phyloP scores from a whole-genome alignment of 2,888 invertebrate genomes.

The Lasioglossum lativentre region DNA sequence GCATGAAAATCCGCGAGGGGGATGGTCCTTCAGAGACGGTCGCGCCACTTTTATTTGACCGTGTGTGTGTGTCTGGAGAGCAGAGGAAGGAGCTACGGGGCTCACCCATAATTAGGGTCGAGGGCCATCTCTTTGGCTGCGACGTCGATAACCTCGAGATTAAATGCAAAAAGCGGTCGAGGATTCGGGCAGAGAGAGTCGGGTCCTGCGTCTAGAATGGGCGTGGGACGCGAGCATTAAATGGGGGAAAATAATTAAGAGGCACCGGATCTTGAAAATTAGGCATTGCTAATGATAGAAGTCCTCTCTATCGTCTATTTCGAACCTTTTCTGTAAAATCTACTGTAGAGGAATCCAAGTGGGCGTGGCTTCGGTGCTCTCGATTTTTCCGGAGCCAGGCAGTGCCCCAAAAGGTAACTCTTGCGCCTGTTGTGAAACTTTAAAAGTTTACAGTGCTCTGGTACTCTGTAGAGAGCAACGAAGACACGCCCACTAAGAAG shows the following conservation, averaged over 20 bases:
- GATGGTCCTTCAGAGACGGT: slow-evolving; percentile 4
- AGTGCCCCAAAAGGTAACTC: too few species aligned
- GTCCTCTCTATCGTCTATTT: background rate
- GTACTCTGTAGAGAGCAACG: background rate
- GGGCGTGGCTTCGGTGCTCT: too few species aligned
- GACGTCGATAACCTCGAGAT: slow-evolving; percentile 32
- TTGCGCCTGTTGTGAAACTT: too few species aligned
- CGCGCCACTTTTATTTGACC: slow-evolving; percentile 20
- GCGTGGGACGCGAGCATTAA: background rate
- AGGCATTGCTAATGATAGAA: background rate
- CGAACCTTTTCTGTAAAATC: background rate
- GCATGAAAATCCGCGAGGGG: background rate
- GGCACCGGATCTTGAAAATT: background rate
- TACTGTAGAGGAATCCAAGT: too few species aligned
- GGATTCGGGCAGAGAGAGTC: background rate
- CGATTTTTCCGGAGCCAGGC: too few species aligned
- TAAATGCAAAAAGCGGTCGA: slow-evolving; percentile 26
- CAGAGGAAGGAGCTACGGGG: background rate
- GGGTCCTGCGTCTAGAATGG: background rate
- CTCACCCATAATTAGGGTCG: slow-evolving; percentile 42
- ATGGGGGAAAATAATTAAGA: background rate
- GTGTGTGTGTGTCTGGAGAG: slow-evolving; percentile 1
- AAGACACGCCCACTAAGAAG: background rate
- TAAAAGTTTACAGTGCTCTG: too few species aligned
- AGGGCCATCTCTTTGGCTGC: slow-evolving; percentile 31